Evolutionary conservation across 2,113 vertebrate genomes (phyloP).

Genomic region (Ceratotherium simum): DNA sequence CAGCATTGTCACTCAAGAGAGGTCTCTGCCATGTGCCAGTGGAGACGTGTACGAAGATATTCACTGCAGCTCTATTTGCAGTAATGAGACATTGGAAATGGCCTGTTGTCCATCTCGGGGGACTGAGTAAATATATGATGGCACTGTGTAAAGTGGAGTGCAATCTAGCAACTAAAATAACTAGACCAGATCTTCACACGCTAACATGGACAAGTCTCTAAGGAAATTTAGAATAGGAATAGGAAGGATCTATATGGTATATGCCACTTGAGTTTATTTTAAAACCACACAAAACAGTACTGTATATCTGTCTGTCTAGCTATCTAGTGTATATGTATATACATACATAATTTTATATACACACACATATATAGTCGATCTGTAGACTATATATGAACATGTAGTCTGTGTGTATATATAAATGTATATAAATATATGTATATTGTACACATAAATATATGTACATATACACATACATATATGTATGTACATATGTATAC

Average conservation of each 20-base stretch:
- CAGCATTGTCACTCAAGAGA: fast-evolving
- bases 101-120: neutral
- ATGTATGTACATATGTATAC: fast-evolving
- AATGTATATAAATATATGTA: neutral
- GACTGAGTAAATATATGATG: neutral
- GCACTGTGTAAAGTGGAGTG: neutral
- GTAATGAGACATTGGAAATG: neutral
- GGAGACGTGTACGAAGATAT: fast-evolving
- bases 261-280: neutral
- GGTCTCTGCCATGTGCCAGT: neutral
- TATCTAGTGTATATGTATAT: too few relatives aligned
- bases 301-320: neutral
- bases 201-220: neutral
- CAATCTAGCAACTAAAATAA: neutral
- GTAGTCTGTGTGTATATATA: neutral
- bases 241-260: neutral
- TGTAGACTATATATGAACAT: too few relatives aligned
- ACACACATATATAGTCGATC: too few relatives aligned
- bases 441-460: neutral
- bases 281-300: neutral
- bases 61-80: neutral
- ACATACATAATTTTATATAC: too few relatives aligned
- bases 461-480: neutral
- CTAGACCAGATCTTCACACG: neutral
- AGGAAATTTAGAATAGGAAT: neutral